Percentiles rank a stretch among this genome's conserved stretches.
These are phyloP conservation scores for Drosophila sp. DNA, from an alignment of 1,140 invertebrate species.

Conservation along the genomic window DNA sequence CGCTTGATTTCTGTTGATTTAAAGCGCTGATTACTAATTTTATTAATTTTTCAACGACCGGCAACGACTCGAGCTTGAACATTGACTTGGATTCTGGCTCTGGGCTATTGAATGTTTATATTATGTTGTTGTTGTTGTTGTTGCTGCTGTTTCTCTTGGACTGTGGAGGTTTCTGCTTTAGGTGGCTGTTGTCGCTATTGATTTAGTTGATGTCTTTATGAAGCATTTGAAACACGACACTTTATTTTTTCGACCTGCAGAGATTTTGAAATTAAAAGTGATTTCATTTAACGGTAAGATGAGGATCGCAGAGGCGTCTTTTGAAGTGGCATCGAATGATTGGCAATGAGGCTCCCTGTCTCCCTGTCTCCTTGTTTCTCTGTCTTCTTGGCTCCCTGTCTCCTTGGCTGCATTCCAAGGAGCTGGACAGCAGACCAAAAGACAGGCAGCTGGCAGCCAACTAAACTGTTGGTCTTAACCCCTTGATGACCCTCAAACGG, in stretches of 20 bases:
- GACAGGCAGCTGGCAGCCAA: slow-evolving; percentile 23
- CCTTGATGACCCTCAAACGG: slow-evolving; percentile 64
- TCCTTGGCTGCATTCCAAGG: slow-evolving; percentile 41
- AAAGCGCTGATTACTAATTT: slow-evolving; percentile 82
- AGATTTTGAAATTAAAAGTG: slow-evolving; percentile 75
- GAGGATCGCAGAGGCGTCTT: slow-evolving; percentile 33
- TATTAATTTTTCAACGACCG: slow-evolving; percentile 79
- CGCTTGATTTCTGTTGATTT: slow-evolving; percentile 75
- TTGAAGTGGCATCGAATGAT: slow-evolving; percentile 43
- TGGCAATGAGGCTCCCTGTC: neutral
- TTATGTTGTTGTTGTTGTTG: slow-evolving; percentile 19
- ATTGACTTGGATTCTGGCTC: slow-evolving; percentile 23
- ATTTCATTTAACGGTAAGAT: slow-evolving; percentile 80
- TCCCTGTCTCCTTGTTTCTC: too few species aligned
- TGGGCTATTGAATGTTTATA: slow-evolving; percentile 43
- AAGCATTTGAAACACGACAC: slow-evolving; percentile 82
- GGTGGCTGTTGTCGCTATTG: slow-evolving; percentile 78
- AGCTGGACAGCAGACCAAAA: neutral
- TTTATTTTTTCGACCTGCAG: slow-evolving; percentile 56
- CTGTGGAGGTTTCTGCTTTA: slow-evolving; percentile 40
- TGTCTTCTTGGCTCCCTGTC: neutral
- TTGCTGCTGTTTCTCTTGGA: slow-evolving; percentile 11
- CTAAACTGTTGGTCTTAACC: slow-evolving; percentile 51
- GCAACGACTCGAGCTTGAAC: slow-evolving; percentile 13
- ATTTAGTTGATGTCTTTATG: slow-evolving; percentile 84